phyloP scores from a whole-genome alignment of 2,113 vertebrate genomes.

The Pogona vitticeps region DNA sequence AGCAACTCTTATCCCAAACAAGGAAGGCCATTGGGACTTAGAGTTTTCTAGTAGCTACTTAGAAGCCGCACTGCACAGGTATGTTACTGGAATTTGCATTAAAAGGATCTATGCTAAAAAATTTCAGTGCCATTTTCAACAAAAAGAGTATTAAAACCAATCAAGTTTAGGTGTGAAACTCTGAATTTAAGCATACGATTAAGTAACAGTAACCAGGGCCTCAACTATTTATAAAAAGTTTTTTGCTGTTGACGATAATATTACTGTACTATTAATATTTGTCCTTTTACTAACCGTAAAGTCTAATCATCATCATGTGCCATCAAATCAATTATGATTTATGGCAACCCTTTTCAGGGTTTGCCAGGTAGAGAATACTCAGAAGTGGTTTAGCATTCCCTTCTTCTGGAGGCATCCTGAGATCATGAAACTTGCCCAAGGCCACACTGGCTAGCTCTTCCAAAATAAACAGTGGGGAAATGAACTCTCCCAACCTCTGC shows the following conservation, averaged over 20 bases:
- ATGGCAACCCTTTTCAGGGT: too few relatives aligned
- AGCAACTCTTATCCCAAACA: not conserved
- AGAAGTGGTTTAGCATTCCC: too few relatives aligned
- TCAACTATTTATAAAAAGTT: constrained; percentile 13
- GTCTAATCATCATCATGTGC: not conserved
- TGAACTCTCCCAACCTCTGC: too few relatives aligned
- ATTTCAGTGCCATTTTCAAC: not conserved
- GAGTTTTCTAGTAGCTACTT: not conserved
- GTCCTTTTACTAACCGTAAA: fast-evolving
- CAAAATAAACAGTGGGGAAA: too few relatives aligned
- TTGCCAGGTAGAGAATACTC: too few relatives aligned
- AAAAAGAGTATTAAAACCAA: not conserved
- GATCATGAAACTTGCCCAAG: too few relatives aligned
- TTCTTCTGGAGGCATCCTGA: too few relatives aligned
- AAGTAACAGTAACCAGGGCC: constrained; percentile 6
- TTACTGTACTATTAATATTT: not conserved
- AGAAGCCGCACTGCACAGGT: not conserved
- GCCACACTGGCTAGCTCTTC: too few relatives aligned
- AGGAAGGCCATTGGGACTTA: too few relatives aligned
- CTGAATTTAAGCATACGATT: not conserved
- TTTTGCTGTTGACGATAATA: constrained; percentile 3
- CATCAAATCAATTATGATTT: too few relatives aligned
- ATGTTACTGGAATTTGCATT: not conserved
- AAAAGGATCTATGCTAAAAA: not conserved
- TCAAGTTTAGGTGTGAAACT: not conserved